A percentile compares a stretch with the other conserved stretches of the same genome.
phyloP scores from a whole-genome alignment of 2,797 vertebrate species.

The Microcaecilia unicolor region DNA sequence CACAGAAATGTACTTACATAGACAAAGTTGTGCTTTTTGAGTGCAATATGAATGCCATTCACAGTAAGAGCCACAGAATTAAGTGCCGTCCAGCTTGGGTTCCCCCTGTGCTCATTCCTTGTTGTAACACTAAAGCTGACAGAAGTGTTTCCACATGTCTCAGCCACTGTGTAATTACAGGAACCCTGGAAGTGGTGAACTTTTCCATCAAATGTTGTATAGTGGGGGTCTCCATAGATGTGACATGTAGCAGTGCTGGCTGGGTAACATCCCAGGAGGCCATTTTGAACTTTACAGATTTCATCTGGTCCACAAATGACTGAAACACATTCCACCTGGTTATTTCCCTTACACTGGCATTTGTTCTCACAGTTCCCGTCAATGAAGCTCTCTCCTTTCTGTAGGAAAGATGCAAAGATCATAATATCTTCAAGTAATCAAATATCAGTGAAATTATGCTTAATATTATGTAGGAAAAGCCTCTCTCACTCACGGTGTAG shows the following conservation, averaged over 20 bases:
- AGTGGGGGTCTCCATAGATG: constrained; percentile 67
- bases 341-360: constrained; percentile 25
- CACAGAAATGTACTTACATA: constrained; percentile 43
- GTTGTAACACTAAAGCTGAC: constrained; percentile 59
- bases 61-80: constrained; percentile 55
- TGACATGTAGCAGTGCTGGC: constrained; percentile 45
- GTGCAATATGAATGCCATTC: constrained; percentile 42
- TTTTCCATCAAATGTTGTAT: constrained; percentile 57
- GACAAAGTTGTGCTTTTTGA: constrained; percentile 49
- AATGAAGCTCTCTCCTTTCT: constrained; percentile 39
- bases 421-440: not conserved
- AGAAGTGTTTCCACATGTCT: constrained; percentile 49
- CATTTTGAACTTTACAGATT: constrained; percentile 23
- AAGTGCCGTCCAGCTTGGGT: constrained; percentile 50
- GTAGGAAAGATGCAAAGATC: constrained; percentile 3
- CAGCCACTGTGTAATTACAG: constrained; percentile 57
- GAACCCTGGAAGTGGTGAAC: constrained; percentile 67
- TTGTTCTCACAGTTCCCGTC: constrained; percentile 12
- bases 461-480: too few relatives aligned
- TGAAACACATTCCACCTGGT: constrained; percentile 11
- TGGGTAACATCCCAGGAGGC: constrained; percentile 5
- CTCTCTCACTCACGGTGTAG: constrained; percentile 23
- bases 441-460: not conserved
- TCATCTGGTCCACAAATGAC: constrained; percentile 13
- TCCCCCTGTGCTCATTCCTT: constrained; percentile 50